Evolutionary conservation across 2,113 vertebrate genomes (phyloP).

Genomic region (Nerophis ophidion): DNA sequence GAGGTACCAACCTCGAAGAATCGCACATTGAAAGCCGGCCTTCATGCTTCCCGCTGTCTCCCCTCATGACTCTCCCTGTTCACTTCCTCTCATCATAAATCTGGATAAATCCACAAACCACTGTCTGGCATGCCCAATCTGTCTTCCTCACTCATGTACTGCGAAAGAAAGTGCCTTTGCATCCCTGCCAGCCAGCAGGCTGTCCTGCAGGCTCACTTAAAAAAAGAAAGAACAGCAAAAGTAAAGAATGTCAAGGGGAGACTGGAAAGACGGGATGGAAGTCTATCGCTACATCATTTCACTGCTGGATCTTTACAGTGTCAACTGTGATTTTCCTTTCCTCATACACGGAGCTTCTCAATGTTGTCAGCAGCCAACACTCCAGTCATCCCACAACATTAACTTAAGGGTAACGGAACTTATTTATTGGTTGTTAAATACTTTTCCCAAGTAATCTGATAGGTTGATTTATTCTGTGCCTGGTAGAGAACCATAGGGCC

Average conservation of each 20-base stretch:
- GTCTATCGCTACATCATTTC: slow-evolving; percentile 30
- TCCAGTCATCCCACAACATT: not conserved
- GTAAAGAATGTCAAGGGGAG: slow-evolving; percentile 14
- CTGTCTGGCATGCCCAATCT: slow-evolving; percentile 72
- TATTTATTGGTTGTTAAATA: not conserved
- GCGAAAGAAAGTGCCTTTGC: slow-evolving; percentile 64
- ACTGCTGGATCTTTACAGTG: not conserved
- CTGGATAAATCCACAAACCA: slow-evolving; percentile 73
- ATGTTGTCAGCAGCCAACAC: not conserved
- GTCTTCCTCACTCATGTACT: slow-evolving; percentile 70
- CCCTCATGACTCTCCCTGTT: slow-evolving; percentile 47
- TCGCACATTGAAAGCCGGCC: slow-evolving; percentile 40
- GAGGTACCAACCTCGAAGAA: slow-evolving; percentile 48
- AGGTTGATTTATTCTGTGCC: not conserved
- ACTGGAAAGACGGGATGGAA: slow-evolving; percentile 21
- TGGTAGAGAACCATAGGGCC: not conserved
- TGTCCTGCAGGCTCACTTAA: slow-evolving; percentile 57
- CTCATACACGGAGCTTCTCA: slow-evolving; percentile 10
- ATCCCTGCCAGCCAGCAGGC: slow-evolving; percentile 58
- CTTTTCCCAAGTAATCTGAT: not conserved
- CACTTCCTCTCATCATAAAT: slow-evolving; percentile 71
- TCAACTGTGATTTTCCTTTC: slow-evolving; percentile 2
- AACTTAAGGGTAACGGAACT: not conserved
- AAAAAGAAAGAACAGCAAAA: slow-evolving; percentile 42
- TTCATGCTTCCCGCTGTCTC: slow-evolving; percentile 36